Percentiles rank a stretch among this genome's conserved stretches.
These are phyloP conservation scores for Zaprionus obscuricornis DNA, from an alignment of 2,888 invertebrate genomes.

Conservation along the genomic window DNA sequence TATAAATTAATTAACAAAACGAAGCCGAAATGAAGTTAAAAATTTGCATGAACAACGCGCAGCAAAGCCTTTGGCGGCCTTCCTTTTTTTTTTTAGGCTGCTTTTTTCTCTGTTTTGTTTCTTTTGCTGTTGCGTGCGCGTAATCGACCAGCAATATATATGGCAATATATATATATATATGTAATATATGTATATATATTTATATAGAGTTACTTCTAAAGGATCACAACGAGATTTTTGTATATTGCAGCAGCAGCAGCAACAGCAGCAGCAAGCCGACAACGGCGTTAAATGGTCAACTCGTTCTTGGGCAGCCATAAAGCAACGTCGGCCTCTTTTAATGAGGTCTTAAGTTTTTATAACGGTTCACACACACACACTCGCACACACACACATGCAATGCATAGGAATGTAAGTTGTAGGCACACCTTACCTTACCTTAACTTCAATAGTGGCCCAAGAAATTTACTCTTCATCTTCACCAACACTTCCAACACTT, in stretches of 20 bases:
- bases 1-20: conserved; percentile 83
- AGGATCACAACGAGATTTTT: conserved; percentile 46
- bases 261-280: not conserved
- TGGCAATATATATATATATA: conserved; percentile 10
- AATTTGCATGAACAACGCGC: conserved; percentile 74
- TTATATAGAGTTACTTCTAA: too few species aligned
- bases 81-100: conserved; percentile 12
- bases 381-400: conserved; percentile 3
- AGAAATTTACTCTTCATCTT: too few species aligned
- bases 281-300: conserved; percentile 66
- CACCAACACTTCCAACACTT: too few species aligned
- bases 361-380: conserved; percentile 52
- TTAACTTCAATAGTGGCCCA: conserved; percentile 1
- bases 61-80: conserved; percentile 69
- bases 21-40: conserved; percentile 77
- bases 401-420: conserved; percentile 36
- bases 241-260: conserved; percentile 6
- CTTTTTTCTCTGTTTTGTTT: not conserved
- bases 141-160: conserved; percentile 60
- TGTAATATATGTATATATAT: conserved; percentile 45
- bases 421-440: conserved; percentile 41
- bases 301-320: conserved; percentile 64
- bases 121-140: conserved; percentile 67
- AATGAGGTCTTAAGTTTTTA: conserved; percentile 75
- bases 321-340: conserved; percentile 69